These are phyloP conservation scores for Alfaro cultratus DNA, from an alignment of 2,797 vertebrate species.

Conservation along the genomic window DNA sequence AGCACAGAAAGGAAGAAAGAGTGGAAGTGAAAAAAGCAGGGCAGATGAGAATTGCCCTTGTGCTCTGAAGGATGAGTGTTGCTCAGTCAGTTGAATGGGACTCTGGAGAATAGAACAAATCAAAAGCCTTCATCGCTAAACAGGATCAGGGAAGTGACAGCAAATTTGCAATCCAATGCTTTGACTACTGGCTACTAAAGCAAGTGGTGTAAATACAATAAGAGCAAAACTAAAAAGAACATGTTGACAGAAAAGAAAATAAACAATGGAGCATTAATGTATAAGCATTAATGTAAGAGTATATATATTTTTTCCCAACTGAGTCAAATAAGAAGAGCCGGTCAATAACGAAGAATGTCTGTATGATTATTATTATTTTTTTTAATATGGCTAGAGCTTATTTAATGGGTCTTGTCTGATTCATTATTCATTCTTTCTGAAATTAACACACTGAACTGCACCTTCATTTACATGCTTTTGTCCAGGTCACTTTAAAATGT, in stretches of 20 bases:
- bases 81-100: constrained; percentile 80
- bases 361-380: not conserved
- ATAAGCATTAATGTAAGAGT: not conserved
- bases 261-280: constrained; percentile 3
- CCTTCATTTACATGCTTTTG: not conserved
- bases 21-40: constrained; percentile 42
- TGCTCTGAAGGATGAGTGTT: constrained; percentile 78
- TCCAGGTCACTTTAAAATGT: not conserved
- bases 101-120: constrained; percentile 81
- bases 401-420: not conserved
- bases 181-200: constrained; percentile 54
- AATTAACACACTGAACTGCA: not conserved
- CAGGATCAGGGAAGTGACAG: constrained; percentile 70
- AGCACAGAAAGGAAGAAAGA: constrained; percentile 67
- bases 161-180: constrained; percentile 69
- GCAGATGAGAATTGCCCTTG: constrained; percentile 71
- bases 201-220: constrained; percentile 30
- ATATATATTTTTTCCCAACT: not conserved
- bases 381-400: not conserved
- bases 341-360: not conserved
- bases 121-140: constrained; percentile 81
- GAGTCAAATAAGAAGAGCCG: not conserved
- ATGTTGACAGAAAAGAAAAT: constrained; percentile 29
- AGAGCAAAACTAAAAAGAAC: constrained; percentile 45
- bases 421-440: not conserved